Base-by-base conservation (phyloP, 1,140 invertebrate genomes). In the Camponotus floridanus region DNA sequence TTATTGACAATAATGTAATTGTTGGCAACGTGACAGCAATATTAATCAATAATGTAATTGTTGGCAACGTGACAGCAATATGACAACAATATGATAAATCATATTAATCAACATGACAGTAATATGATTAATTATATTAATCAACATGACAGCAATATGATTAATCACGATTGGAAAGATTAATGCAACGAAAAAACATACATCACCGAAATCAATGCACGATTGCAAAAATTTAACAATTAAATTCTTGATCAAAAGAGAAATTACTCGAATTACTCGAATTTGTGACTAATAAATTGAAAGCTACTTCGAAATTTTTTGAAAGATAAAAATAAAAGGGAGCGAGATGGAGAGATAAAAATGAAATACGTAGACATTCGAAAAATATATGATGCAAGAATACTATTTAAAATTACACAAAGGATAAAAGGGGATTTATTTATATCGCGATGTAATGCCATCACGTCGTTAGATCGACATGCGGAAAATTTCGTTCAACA, bases 381-480 rank as follows among this genome's bases (percentile, higher is more conserved):
- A 39, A 2, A 62, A 39, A 21, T 67, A 21, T 21, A n/a, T 8
- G 3, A 31, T 1, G 15, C 11, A 13, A 1, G 13, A 39, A 42
- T 42, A 26, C n/a, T 4, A 36, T 26, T 57, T 0, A 59, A 59
- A 74, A 39, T 59, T 57, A 74, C 15, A 39, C 6, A 21, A 39
- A 21, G 39, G 7, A 31, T 13, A 15, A 57, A 57, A 7, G 8
- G 36, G 42, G 13, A 26, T 0, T 59, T 57, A 18, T 42, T n/a
- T 55, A 55, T 73, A 71, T 21, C 11, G 33, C 45, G 18, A 15
- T 21, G 21, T 59, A 45, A 39, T 11, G 26, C 3, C 39, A 26
- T 83, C 18, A 83, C n/a, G 36, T 73, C 1, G 31, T 83, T 45
- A 73, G 61, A 73, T 83, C 42, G 31, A 62, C 26, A 59, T 74